These are phyloP conservation scores for Microctonus brassicae DNA, from an alignment of 2,888 invertebrate species.

Conservation along the genomic window DNA sequence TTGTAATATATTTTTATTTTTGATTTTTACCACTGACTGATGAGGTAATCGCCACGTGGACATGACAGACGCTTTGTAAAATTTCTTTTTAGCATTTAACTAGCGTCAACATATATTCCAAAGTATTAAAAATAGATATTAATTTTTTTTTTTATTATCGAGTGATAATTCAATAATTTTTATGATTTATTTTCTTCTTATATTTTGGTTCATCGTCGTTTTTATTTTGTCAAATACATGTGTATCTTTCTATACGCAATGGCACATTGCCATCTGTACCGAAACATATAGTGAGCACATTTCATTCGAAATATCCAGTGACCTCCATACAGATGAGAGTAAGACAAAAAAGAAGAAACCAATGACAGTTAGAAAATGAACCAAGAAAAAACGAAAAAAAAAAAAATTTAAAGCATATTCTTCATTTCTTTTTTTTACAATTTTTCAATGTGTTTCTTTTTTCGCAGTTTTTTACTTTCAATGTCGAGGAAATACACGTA, in stretches of 20 bases:
- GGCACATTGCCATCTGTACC: slow-evolving; percentile 66
- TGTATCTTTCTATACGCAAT: slow-evolving; percentile 8
- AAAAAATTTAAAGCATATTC: neutral
- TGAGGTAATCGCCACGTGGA: neutral
- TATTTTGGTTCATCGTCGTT: neutral
- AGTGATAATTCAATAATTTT: neutral
- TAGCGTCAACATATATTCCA: no score
- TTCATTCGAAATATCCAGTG: slow-evolving; percentile 65
- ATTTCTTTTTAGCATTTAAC: neutral
- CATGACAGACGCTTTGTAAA: neutral
- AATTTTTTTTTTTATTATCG: no score
- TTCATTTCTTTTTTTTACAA: neutral
- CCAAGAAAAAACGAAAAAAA: slow-evolving; percentile 7
- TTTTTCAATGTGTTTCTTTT: neutral
- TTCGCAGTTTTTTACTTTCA: no score
- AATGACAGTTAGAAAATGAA: slow-evolving; percentile 24
- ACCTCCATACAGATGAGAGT: slow-evolving; percentile 30
- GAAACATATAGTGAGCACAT: slow-evolving; percentile 61
- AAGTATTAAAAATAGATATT: no score
- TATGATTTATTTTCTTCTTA: neutral
- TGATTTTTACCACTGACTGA: neutral
- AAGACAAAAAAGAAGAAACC: neutral
- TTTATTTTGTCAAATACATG: neutral
- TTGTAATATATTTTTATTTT: neutral
- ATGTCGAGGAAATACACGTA: no score